A percentile compares a stretch with the other conserved stretches of the same genome.
Evolutionary conservation across 2,888 invertebrate genomes (phyloP).

Genomic region (Diaphora mendica): DNA sequence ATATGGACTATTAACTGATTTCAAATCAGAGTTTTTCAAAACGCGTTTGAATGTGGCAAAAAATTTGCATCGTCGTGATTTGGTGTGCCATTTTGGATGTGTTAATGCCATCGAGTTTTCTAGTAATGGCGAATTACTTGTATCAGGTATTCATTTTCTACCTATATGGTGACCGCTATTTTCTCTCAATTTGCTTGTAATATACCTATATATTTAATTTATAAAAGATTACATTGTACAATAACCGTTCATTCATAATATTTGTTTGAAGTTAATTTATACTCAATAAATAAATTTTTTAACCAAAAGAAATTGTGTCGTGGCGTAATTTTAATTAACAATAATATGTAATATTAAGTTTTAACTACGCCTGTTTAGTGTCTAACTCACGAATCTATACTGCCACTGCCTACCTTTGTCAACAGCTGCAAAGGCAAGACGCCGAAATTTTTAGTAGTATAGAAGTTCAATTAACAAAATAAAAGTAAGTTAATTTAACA

Average conservation of each 20-base stretch:
- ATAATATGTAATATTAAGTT: neutral
- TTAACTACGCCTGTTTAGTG: neutral
- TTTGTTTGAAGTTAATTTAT: neutral
- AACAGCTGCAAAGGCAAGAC: neutral
- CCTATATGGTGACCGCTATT: slow-evolving; percentile 7
- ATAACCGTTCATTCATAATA: neutral
- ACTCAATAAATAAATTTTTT: neutral
- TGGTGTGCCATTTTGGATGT: slow-evolving; percentile 97
- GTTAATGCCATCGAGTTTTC: slow-evolving; percentile 99
- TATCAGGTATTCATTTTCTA: slow-evolving; percentile 90
- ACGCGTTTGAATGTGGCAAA: slow-evolving; percentile 89
- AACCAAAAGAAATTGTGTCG: neutral
- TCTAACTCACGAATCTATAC: neutral
- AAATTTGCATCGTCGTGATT: slow-evolving; percentile 93
- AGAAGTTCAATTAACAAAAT: too few species aligned
- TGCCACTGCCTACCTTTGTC: neutral
- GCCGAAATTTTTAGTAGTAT: neutral
- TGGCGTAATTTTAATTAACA: neutral
- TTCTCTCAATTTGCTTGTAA: neutral
- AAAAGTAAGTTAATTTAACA: neutral
- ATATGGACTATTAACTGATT: slow-evolving; percentile 85
- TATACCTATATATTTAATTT: neutral
- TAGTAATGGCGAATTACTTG: slow-evolving; percentile 93
- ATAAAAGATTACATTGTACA: neutral
- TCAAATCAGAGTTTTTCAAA: slow-evolving; percentile 87